phyloP scores from a whole-genome alignment of 2,888 invertebrate species.

The Dasypogon diadema region DNA sequence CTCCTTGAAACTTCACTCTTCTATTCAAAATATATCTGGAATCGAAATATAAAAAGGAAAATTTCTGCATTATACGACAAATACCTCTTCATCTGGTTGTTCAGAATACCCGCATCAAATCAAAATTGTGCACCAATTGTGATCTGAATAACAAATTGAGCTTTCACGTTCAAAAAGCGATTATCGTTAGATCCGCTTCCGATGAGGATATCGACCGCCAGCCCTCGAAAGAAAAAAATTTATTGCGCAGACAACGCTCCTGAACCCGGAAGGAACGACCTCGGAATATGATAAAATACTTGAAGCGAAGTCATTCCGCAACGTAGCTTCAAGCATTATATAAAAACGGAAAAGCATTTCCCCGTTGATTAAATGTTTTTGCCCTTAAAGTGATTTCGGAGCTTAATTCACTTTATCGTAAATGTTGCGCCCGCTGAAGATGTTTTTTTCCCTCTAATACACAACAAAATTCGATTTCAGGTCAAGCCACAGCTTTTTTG shows the following conservation, averaged over 20 bases:
- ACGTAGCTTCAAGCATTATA: neutral
- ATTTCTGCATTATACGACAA: too few relatives aligned
- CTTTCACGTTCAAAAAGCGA: slow-evolving; percentile 30
- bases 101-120: neutral
- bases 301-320: neutral
- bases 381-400: neutral
- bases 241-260: neutral
- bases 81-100: too few relatives aligned
- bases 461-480: neutral
- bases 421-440: neutral
- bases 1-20: too few relatives aligned
- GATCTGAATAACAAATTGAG: slow-evolving; percentile 41
- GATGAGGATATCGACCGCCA: neutral
- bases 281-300: neutral
- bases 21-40: too few relatives aligned
- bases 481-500: neutral
- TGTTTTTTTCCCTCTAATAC: neutral
- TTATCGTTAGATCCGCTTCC: slow-evolving; percentile 10
- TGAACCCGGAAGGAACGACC: neutral
- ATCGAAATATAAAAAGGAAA: too few relatives aligned
- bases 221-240: slow-evolving; percentile 2
- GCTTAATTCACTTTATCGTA: neutral
- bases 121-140: neutral
- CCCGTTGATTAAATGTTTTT: slow-evolving; percentile 17
- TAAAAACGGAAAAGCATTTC: neutral